A percentile compares a stretch with the other conserved stretches of the same genome.
Conservation (phyloP, 2,888 invertebrate species). For the Conomelus anceps region DNA sequence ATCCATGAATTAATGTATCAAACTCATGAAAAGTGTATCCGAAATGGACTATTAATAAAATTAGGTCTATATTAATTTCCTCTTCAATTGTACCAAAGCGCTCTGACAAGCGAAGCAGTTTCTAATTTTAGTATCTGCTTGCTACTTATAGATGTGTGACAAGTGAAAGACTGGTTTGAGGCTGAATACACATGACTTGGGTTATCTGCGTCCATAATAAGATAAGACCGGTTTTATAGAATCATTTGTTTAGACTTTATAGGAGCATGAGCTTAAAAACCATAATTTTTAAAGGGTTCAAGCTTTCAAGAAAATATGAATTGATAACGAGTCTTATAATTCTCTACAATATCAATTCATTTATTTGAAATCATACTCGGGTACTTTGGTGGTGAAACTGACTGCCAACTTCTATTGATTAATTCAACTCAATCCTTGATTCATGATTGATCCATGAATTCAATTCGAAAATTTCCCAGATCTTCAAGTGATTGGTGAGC, state of each 20-base stretch:
- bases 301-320: not conserved
- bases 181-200: not conserved
- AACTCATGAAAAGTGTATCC: too few species aligned
- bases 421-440: too few species aligned
- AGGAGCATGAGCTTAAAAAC: not conserved
- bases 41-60: not conserved
- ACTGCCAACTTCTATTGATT: too few species aligned
- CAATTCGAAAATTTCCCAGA: too few species aligned
- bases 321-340: too few species aligned
- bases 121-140: not conserved
- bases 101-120: not conserved
- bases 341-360: too few species aligned
- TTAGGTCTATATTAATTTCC: not conserved
- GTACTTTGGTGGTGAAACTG: too few species aligned
- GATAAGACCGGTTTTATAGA: not conserved
- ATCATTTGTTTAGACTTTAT: too few species aligned
- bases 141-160: not conserved
- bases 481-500: too few species aligned
- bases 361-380: too few species aligned
- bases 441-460: too few species aligned
- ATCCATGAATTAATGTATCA: too few species aligned
- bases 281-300: not conserved
- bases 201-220: not conserved
- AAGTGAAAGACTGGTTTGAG: not conserved
- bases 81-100: not conserved